phyloP scores from a whole-genome alignment of 2,113 vertebrate genomes.

The Sialia sialis region DNA sequence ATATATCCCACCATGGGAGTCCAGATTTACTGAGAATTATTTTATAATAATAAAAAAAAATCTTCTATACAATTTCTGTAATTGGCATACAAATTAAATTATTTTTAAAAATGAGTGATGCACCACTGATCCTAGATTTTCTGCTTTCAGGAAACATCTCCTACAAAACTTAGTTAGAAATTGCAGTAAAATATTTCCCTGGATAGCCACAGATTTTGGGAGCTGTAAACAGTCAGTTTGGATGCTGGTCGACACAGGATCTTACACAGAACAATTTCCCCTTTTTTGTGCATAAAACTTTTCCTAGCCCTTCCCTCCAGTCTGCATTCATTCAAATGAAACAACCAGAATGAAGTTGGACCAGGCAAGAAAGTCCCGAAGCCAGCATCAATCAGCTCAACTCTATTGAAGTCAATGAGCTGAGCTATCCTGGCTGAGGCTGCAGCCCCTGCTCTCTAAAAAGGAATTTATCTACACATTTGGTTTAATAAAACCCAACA shows the following conservation, averaged over 20 bases:
- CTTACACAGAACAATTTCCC: not conserved
- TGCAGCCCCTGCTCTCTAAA: not conserved
- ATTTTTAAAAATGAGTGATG: not conserved
- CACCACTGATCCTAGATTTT: not conserved
- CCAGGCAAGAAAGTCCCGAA: not conserved
- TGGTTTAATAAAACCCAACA: not conserved
- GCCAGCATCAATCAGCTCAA: not conserved
- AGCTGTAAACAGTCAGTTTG: accelerated
- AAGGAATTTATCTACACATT: not conserved
- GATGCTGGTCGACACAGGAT: not conserved
- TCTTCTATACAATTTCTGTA: not conserved
- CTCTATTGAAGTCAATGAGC: not conserved
- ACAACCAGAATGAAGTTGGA: not conserved
- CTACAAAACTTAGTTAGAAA: not conserved
- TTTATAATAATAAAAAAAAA: not conserved
- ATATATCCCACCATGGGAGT: not conserved
- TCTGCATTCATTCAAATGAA: not conserved
- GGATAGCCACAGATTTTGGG: not conserved
- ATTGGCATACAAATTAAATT: not conserved
- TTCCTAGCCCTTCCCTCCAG: not conserved
- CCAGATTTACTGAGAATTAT: not conserved
- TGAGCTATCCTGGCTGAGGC: not conserved
- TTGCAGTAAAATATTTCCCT: not conserved
- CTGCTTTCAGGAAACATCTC: not conserved
- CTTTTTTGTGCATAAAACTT: not conserved